A percentile compares a stretch with the other conserved stretches of the same genome.
Conservation (phyloP, 1,140 invertebrate species). For the Drosophila truncata region DNA sequence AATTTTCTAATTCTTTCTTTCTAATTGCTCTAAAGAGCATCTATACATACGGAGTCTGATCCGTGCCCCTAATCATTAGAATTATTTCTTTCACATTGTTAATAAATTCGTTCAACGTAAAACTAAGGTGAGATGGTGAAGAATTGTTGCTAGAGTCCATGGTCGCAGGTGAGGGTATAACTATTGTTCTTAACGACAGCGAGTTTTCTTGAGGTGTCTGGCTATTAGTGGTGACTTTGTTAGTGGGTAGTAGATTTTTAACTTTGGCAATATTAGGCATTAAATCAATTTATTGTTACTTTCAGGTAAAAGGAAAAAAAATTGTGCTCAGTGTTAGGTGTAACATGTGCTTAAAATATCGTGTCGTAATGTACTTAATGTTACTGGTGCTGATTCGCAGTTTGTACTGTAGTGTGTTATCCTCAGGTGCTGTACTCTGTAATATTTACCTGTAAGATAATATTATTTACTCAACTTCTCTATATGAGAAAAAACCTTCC, state of each 20-base stretch:
- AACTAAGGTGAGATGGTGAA: neutral
- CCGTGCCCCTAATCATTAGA: neutral
- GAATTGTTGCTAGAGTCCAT: neutral
- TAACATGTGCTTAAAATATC: no score
- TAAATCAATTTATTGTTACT: conserved; percentile 1
- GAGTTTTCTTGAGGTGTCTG: neutral
- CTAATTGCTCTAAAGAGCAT: neutral
- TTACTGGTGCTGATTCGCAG: no score
- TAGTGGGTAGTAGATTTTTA: neutral
- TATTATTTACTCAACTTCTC: no score
- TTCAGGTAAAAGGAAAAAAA: conserved; percentile 1
- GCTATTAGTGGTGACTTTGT: neutral
- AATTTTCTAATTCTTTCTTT: no score
- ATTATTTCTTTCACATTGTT: neutral
- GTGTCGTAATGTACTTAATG: no score
- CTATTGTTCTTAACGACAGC: neutral
- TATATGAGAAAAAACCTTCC: no score
- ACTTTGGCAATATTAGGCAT: conserved; percentile 5
- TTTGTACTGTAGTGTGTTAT: no score
- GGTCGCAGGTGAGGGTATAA: neutral
- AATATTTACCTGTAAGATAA: no score
- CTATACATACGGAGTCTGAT: neutral
- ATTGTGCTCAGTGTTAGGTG: conserved; percentile 4
- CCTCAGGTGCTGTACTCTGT: no score
- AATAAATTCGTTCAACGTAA: neutral